Conservation (phyloP, 2,113 vertebrate genomes). For the Riparia riparia region DNA sequence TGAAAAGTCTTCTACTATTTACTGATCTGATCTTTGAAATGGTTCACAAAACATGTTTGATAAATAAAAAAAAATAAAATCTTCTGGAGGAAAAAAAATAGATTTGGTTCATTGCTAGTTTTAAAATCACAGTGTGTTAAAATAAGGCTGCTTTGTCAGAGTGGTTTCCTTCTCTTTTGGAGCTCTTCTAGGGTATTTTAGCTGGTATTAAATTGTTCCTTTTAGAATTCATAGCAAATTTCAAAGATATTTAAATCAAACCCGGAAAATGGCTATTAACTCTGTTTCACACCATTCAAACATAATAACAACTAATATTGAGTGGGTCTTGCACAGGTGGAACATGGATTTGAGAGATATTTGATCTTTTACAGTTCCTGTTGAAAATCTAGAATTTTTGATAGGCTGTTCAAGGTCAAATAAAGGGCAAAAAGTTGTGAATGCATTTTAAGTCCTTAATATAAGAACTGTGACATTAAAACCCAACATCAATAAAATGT, state of each 20-base stretch:
- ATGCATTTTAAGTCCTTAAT: neutral
- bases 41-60: neutral
- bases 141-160: neutral
- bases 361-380: neutral
- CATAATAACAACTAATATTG: neutral
- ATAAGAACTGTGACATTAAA: neutral
- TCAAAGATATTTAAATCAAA: neutral
- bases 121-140: slow-evolving; percentile 8
- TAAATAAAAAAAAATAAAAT: neutral
- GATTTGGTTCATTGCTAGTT: neutral
- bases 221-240: neutral
- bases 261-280: neutral
- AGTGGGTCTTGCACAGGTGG: neutral
- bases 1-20: neutral
- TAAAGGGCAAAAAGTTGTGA: neutral
- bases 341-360: neutral
- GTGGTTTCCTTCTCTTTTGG: neutral
- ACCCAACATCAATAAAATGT: neutral
- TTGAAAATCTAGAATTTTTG: neutral
- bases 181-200: neutral
- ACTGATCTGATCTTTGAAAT: neutral
- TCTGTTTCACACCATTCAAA: neutral
- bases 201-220: neutral
- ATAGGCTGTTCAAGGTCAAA: neutral
- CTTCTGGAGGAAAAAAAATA: neutral